phyloP scores from a whole-genome alignment of 2,797 vertebrate species.

The Danio choprae region DNA sequence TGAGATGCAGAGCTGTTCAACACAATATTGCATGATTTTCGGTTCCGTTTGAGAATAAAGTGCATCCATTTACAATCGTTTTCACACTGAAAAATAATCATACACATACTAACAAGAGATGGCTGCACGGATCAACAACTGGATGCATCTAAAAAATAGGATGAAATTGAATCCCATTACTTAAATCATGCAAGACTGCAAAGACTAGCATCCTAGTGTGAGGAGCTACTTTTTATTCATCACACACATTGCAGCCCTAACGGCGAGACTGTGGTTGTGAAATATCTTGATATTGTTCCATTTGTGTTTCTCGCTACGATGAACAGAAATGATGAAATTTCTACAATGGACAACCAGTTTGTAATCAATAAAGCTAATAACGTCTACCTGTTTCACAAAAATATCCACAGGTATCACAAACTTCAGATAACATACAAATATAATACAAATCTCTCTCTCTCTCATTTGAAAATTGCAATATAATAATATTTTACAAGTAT shows the following conservation, averaged over 20 bases:
- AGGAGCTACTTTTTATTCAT: conserved; percentile 34
- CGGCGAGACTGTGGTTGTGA: conserved; percentile 6
- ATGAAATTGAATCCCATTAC: conserved; percentile 28
- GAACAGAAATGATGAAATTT: conserved; percentile 35
- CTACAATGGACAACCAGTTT: conserved; percentile 17
- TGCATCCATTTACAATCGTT: neutral
- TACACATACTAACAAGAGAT: conserved; percentile 9
- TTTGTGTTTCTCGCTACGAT: conserved; percentile 29
- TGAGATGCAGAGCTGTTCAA: neutral
- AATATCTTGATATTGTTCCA: conserved; percentile 31
- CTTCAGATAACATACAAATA: no score
- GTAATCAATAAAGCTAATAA: conserved; percentile 33
- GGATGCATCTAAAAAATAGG: neutral
- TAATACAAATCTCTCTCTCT: neutral
- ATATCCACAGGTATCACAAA: conserved; percentile 7
- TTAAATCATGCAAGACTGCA: conserved; percentile 21
- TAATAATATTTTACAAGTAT: neutral
- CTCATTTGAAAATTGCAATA: neutral
- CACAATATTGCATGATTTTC: neutral
- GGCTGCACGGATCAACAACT: conserved; percentile 10
- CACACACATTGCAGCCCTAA: conserved; percentile 10
- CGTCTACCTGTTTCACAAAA: conserved; percentile 8
- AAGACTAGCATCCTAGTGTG: conserved; percentile 19
- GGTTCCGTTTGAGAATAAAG: conserved; percentile 10
- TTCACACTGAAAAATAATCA: neutral